Evolutionary conservation across 1,140 invertebrate genomes (phyloP).

Genomic region (Euwallacea similis): DNA sequence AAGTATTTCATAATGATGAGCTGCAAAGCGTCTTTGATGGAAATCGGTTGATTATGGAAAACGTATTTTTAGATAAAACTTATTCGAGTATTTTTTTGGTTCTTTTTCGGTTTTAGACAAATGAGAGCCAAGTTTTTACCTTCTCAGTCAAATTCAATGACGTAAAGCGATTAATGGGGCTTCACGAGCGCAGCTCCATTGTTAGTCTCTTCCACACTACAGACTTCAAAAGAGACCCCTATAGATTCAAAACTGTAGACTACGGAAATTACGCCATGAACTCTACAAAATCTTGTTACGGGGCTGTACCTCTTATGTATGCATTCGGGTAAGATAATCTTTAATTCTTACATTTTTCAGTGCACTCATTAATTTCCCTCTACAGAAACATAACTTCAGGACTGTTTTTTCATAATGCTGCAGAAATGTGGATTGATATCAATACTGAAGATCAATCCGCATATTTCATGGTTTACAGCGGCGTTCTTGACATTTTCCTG

Average conservation of each 20-base stretch:
- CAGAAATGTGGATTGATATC: slow-evolving; percentile 97
- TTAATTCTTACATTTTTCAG: slow-evolving; percentile 65
- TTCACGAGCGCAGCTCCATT: slow-evolving; percentile 94
- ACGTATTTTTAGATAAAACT: slow-evolving; percentile 24
- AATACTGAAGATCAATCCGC: slow-evolving; percentile 64
- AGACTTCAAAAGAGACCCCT: slow-evolving; percentile 78
- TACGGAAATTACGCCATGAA: slow-evolving; percentile 83
- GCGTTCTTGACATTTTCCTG: slow-evolving; percentile 89
- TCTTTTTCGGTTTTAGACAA: slow-evolving; percentile 13
- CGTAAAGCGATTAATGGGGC: slow-evolving; percentile 90
- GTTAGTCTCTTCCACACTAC: slow-evolving; percentile 80
- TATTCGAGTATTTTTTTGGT: too few species aligned
- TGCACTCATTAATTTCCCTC: slow-evolving; percentile 66
- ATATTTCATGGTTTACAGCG: slow-evolving; percentile 89
- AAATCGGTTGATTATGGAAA: slow-evolving; percentile 27
- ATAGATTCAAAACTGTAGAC: slow-evolving; percentile 94
- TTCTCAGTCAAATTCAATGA: slow-evolving; percentile 90
- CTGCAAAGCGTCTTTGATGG: slow-evolving; percentile 35
- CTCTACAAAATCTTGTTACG: slow-evolving; percentile 93
- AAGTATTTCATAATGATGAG: slow-evolving; percentile 29
- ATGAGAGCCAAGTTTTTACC: slow-evolving; percentile 69
- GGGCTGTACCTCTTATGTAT: slow-evolving; percentile 87
- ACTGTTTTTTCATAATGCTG: slow-evolving; percentile 94
- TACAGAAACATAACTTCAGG: slow-evolving; percentile 62
- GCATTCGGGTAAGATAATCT: slow-evolving; percentile 66